These are phyloP conservation scores for Solen grandis DNA, from an alignment of 1,140 invertebrate species.

Conservation along the genomic window DNA sequence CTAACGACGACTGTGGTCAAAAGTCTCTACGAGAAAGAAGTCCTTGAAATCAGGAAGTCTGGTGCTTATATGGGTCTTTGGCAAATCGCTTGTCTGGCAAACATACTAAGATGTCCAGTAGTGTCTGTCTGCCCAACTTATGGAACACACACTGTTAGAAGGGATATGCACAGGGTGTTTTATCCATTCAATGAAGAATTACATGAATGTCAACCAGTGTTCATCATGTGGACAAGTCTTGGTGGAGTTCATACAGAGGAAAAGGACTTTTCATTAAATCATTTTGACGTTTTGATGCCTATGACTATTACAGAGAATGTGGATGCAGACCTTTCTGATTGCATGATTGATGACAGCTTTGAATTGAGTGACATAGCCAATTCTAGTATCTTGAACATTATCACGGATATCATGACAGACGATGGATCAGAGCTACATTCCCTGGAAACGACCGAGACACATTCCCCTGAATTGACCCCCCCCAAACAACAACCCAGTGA, in stretches of 20 bases:
- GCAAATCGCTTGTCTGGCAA: slow-evolving; percentile 13
- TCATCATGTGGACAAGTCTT: slow-evolving; percentile 17
- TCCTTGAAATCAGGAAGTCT: not conserved
- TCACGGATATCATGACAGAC: slow-evolving; percentile 5
- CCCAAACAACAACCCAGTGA: too few species aligned
- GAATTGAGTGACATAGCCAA: slow-evolving; percentile 13
- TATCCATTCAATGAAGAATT: not conserved
- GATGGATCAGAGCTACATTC: slow-evolving; percentile 1
- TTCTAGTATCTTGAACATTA: slow-evolving; percentile 14
- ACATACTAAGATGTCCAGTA: not conserved
- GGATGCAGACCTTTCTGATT: not conserved
- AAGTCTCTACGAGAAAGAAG: slow-evolving; percentile 1
- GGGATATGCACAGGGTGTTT: slow-evolving; percentile 12
- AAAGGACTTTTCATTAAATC: not conserved
- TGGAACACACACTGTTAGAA: slow-evolving; percentile 17
- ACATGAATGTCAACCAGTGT: not conserved
- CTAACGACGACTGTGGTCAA: not conserved
- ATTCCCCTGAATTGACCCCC: not conserved
- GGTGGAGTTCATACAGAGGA: not conserved
- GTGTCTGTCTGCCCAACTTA: slow-evolving; percentile 16
- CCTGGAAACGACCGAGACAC: slow-evolving; percentile 3
- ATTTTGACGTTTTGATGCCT: slow-evolving; percentile 17
- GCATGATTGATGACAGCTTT: slow-evolving; percentile 3
- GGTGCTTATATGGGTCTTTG: slow-evolving; percentile 12
- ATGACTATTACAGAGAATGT: not conserved